Conservation (phyloP, 2,888 invertebrate species). For the Drosophila paramelanica region DNA sequence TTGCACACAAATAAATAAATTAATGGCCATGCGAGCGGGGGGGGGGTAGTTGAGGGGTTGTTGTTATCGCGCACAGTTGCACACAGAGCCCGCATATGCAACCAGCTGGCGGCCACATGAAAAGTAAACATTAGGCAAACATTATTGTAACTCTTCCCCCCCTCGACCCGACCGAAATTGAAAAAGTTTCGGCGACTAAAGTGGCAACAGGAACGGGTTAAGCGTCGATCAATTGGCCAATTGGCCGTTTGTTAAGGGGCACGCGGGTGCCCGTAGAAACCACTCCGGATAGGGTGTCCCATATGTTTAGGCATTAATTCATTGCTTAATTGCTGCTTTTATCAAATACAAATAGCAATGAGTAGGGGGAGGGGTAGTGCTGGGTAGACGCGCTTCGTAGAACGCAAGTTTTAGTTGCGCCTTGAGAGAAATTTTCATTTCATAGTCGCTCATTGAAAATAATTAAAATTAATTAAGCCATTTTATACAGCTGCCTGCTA, state of each 20-base stretch:
- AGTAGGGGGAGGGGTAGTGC: not conserved
- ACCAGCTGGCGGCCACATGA: conserved; percentile 55
- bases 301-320: conserved; percentile 69
- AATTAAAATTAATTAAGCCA: conserved; percentile 80
- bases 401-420: conserved; percentile 67
- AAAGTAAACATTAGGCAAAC: conserved; percentile 52
- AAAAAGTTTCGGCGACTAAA: conserved; percentile 36
- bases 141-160: conserved; percentile 11
- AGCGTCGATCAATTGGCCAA: conserved; percentile 52
- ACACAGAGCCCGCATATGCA: conserved; percentile 60
- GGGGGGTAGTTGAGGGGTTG: not conserved
- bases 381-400: conserved; percentile 3
- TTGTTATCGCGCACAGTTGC: conserved; percentile 3
- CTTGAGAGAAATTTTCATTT: conserved; percentile 73
- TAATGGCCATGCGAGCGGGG: conserved; percentile 62
- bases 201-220: conserved; percentile 69
- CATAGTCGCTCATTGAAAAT: conserved; percentile 80
- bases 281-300: conserved; percentile 43
- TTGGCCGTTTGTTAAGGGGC: conserved; percentile 34
- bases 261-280: conserved; percentile 69
- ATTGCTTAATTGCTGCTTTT: conserved; percentile 75
- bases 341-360: conserved; percentile 62
- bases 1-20: conserved; percentile 84
- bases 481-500: conserved; percentile 54
- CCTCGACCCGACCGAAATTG: conserved; percentile 13